Percentiles rank a stretch among this genome's conserved stretches.
These are phyloP conservation scores for Anguilla japonica DNA, from an alignment of 2,113 vertebrate species.

Conservation along the genomic window DNA sequence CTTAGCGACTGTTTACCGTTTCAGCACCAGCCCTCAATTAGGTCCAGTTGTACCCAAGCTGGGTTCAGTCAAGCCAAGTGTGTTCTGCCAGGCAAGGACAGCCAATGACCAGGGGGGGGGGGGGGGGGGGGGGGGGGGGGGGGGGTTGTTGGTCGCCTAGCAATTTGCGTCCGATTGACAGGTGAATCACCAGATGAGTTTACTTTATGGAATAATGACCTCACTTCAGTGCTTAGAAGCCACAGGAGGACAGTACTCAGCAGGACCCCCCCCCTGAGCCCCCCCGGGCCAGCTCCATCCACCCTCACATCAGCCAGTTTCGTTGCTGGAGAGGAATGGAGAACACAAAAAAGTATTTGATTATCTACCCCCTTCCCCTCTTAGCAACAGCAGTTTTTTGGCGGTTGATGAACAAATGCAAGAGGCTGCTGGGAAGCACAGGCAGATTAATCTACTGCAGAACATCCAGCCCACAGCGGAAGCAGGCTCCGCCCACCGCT, in stretches of 20 bases:
- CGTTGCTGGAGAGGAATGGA: not conserved
- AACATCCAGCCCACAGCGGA: too few species aligned
- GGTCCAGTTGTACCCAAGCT: not conserved
- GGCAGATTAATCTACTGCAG: not conserved
- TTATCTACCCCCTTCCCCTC: too few species aligned
- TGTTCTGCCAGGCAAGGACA: not conserved
- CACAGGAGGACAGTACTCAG: not conserved
- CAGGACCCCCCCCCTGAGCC: not conserved
- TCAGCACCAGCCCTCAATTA: too few species aligned
- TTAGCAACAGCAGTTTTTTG: not conserved
- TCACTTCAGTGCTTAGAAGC: not conserved
- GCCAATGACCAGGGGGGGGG: not conserved
- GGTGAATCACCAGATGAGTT: not conserved
- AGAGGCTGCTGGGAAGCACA: not conserved
- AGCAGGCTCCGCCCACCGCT: too few species aligned
- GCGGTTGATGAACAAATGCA: not conserved
- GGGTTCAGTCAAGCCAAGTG: not conserved
- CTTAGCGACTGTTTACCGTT: not conserved
- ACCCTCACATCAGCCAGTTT: too few species aligned
- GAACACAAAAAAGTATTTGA: not conserved
- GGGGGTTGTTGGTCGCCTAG: not conserved
- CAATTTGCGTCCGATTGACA: not conserved
- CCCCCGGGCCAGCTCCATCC: not conserved
- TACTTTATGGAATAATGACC: not conserved
- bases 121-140: not conserved